Evolutionary conservation across 2,888 invertebrate genomes (phyloP), one percentile per base, ranked within the genome.

Genomic region (Elaeidobius kamerunicus): DNA sequence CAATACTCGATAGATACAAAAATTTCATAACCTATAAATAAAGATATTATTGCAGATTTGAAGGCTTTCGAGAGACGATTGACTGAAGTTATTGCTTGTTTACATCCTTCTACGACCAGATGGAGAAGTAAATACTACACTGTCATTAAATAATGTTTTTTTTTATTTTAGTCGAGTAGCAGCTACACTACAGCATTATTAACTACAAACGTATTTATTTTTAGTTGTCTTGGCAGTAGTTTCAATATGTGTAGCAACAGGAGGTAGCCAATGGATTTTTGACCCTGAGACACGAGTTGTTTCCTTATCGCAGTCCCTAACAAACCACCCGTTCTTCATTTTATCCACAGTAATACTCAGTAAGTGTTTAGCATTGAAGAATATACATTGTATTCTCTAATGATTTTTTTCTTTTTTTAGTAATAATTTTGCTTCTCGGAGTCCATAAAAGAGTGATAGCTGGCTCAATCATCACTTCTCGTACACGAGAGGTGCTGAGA

Each of bases 61-160:
- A 98, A 97, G 76, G 97, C 97, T 30, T 98, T 98, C 74, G 98
- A 99, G 75, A 83, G 97, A 60, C 83, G 98, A 47, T 78, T 99
- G 17, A 98, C 96, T 1, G 98, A 99, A 79, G 97, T 98, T 12
- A 95, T 99, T 69, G 87, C 91, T 61, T 92, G 94, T 70, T 82
- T 97, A 63, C 92, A 95, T 70, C 98, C 98, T 27, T 86, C 92
- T 39, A 95, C 97, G 45, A 83, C 87, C 65, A 82, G 95, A 75
- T 99, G 98, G 98, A 84, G 96, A 81, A 86, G 95, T 94, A 81
- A 80, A 82, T 78, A 59, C 36, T 45, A 52, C 55, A 32, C 19
- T 19, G n/a, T 28, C 11, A 36, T 27, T 54, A 40, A n/a, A n/a
- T n/a, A n/a, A n/a, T n/a, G n/a, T n/a, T n/a, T n/a, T n/a, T n/a